Evolutionary conservation across 2,113 vertebrate genomes (phyloP), one percentile per base, ranked within the genome.

Genomic region (Nanorana parkeri): DNA sequence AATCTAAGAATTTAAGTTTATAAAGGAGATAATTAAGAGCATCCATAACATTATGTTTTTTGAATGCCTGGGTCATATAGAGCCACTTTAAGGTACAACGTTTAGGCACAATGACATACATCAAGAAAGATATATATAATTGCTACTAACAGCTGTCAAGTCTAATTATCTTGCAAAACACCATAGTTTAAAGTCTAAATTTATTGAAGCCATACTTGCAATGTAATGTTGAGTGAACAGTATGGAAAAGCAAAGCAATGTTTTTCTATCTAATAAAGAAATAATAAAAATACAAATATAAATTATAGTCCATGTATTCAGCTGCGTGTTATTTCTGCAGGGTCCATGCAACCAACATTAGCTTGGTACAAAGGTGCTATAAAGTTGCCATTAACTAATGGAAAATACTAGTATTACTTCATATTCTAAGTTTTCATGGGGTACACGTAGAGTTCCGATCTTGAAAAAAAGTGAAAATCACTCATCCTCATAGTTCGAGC

Each of bases 1-100:
- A 69, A 69, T 69, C 65, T 58, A 29, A 24, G 54, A 68, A 36
- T 79, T 68, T 47, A 58, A 15, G 66, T 69, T 68, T 68, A 20
- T 79, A 67, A 68, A 60, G 63, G 13, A 79, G 66, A 79, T 69
- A 79, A 79, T 79, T 78, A 51, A 36, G 76, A 68, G 76, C 77
- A 79, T 79, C 77, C 77, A 79, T 24, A 58, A 17, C 63, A 68
- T 54, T 67, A 78, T 32, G 61, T 56, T 32, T 67, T 68, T 66
- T 20, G 17, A 52, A 58, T 79, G 19, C 47, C 63, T 32, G 32
- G 60, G 74, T 23, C 28, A 52, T 54, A 56, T 51, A 24, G 20
- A 79, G 24, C 24, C 47, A 28, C n/a, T 55, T 68, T 58, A 56
- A 28, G 36, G 36, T 79, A 78, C 41, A 77, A 26, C 41, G 11